Evolutionary conservation across 2,113 vertebrate species (phyloP), one percentile per base, ranked within the genome.

Genomic region (Entosphenus tridentatus): DNA sequence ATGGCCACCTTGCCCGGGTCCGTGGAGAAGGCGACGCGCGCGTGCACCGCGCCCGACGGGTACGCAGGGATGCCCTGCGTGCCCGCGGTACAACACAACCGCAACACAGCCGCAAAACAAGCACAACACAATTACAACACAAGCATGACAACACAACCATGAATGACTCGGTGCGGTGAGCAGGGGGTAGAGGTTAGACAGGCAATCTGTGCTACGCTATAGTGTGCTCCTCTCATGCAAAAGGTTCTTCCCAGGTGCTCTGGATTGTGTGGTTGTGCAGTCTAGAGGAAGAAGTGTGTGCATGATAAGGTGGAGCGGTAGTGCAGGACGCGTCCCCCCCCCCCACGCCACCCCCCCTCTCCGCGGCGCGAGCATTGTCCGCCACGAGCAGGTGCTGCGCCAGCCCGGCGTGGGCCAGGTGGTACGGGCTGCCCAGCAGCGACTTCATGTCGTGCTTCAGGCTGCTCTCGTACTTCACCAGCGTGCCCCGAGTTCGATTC

Each of bases 391-490:
- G 90, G 68, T 89, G 79, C 57, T 86, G 84, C 68, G 87, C 81
- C 80, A 95, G 81, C 71, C 76, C 78, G n/a, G 21, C 21, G 69
- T 86, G 87, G 55, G 85, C 73, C 56, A 87, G 80, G 75, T 92
- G 95, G 74, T 78, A 80, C 55, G 92, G 85, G 75, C 85, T 88
- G 68, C 89, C 92, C 78, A 98, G 91, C 68, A 98, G 80, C 67
- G 91, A 95, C 80, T 96, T 98, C 73, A 98, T 92, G 57, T 96
- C 95, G 79, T 98, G 95, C 80, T 97, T 98, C 72, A 80, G 78
- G 57, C 74, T 80, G 76, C 77, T 82, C 75, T 88, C 86, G 70
- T 83, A 87, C 74, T 88, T 92, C 39, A 39, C 39, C 39, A 39
- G 6, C 39, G 5, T 39, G 39, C 39, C 39, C 39, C 39, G 39